Percentiles rank a stretch among this genome's conserved stretches.
Conservation (phyloP, 1,140 invertebrate species). For the Bombyx mandarina region DNA sequence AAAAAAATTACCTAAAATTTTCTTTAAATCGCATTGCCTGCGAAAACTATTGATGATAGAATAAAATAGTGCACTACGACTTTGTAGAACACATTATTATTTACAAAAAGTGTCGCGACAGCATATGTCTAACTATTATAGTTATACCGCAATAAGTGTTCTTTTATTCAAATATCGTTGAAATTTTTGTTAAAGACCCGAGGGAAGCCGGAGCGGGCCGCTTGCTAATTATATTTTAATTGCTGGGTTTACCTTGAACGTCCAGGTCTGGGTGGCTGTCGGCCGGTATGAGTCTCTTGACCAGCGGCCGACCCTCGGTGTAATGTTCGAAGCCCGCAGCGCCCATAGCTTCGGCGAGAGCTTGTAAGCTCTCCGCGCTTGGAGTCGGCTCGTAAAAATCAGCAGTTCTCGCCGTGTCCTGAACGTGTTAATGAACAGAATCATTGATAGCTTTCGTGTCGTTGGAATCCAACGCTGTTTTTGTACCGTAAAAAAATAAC, state of each 20-base stretch:
- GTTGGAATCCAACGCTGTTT: background rate
- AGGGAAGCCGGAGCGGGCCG: too few species aligned
- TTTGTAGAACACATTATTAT: too few species aligned
- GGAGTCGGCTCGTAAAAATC: constrained; percentile 40
- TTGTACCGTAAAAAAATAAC: constrained; percentile 2
- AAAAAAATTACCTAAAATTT: too few species aligned
- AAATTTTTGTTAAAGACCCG: too few species aligned
- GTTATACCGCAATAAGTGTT: too few species aligned
- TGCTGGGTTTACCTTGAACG: constrained; percentile 36
- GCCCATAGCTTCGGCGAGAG: constrained; percentile 52
- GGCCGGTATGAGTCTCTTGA: constrained; percentile 54
- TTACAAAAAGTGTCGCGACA: too few species aligned
- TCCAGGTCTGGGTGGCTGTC: constrained; percentile 50
- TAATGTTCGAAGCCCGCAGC: constrained; percentile 57
- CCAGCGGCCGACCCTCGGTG: constrained; percentile 51
- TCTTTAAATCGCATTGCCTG: too few species aligned
- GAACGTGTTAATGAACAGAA: constrained; percentile 1
- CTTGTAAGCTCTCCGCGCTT: constrained; percentile 49
- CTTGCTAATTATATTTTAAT: background rate
- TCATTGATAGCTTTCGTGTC: background rate
- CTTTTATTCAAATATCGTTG: too few species aligned
- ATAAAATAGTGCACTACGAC: too few species aligned
- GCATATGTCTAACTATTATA: too few species aligned
- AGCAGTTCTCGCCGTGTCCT: constrained; percentile 25
- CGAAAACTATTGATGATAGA: too few species aligned